These are phyloP conservation scores for Vipera ursinii DNA, from an alignment of 2,797 vertebrate genomes.

Conservation along the genomic window DNA sequence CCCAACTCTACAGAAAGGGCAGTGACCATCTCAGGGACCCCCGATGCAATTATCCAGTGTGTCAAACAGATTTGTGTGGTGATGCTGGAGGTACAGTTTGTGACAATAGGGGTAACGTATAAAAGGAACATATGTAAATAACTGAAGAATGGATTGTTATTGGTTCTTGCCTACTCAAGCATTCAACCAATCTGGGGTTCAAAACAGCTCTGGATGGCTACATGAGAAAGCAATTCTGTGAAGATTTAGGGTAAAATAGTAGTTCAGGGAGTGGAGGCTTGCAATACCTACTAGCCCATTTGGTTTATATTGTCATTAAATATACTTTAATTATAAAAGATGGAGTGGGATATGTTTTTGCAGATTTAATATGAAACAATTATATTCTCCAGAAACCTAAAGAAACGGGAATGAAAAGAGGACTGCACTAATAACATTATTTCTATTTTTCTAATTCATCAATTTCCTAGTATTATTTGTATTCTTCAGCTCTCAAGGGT, in stretches of 20 bases:
- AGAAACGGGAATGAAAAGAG: neutral
- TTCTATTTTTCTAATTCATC: neutral
- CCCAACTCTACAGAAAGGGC: slow-evolving; percentile 97
- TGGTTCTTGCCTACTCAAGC: neutral
- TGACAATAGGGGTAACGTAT: slow-evolving; percentile 66
- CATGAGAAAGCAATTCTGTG: neutral
- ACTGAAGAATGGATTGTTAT: slow-evolving; percentile 3
- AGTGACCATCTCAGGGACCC: slow-evolving; percentile 96
- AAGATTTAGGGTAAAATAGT: neutral
- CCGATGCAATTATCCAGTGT: slow-evolving; percentile 97
- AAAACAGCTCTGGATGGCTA: neutral
- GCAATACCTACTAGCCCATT: neutral
- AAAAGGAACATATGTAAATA: slow-evolving; percentile 35
- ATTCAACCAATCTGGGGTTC: neutral
- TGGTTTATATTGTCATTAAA: neutral
- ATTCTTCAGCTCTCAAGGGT: neutral
- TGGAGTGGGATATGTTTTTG: neutral
- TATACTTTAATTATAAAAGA: neutral
- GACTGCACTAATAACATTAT: neutral
- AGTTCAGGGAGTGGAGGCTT: neutral
- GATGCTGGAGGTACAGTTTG: slow-evolving; percentile 92
- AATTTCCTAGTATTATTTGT: neutral
- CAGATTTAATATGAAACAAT: neutral
- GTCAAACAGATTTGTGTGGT: slow-evolving; percentile 72
- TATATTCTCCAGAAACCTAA: neutral